These are phyloP conservation scores for Hypocryptadius cinnamomeus DNA, from an alignment of 2,113 vertebrate genomes.

Conservation along the genomic window DNA sequence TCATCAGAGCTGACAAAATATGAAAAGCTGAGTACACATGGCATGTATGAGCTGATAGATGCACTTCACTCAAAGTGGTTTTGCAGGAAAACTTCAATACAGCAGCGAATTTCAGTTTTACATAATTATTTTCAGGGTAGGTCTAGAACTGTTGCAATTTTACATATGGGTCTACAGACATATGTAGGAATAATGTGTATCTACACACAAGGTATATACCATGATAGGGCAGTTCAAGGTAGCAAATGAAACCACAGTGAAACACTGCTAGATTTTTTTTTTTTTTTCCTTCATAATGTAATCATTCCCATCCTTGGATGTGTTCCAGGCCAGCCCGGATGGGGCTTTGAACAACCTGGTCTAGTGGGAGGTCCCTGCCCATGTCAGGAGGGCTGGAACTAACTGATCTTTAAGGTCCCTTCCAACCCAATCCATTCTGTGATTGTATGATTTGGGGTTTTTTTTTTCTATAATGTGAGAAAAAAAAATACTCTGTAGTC, in stretches of 20 bases:
- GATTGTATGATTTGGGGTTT: not conserved
- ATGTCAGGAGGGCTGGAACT: not conserved
- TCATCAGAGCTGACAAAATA: not conserved
- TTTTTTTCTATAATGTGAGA: not conserved
- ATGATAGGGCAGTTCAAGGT: not conserved
- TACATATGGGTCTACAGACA: not conserved
- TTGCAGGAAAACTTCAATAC: not conserved
- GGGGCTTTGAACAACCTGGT: not conserved
- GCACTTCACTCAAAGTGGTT: not conserved
- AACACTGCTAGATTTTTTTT: not conserved
- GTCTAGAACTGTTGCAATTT: not conserved
- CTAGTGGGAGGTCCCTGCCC: not conserved
- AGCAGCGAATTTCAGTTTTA: not conserved
- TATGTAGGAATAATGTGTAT: not conserved
- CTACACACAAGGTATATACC: not conserved
- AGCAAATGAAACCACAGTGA: not conserved
- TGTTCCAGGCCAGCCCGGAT: not conserved
- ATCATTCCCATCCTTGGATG: not conserved
- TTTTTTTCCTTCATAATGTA: not conserved
- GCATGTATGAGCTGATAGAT: not conserved
- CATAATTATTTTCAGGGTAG: not conserved
- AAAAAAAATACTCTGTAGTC: not conserved
- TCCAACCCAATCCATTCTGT: not conserved
- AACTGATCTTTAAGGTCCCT: not conserved
- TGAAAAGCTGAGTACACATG: not conserved